These are phyloP conservation scores for Semibalanus balanoides DNA, from an alignment of 1,140 invertebrate genomes.

Conservation along the genomic window DNA sequence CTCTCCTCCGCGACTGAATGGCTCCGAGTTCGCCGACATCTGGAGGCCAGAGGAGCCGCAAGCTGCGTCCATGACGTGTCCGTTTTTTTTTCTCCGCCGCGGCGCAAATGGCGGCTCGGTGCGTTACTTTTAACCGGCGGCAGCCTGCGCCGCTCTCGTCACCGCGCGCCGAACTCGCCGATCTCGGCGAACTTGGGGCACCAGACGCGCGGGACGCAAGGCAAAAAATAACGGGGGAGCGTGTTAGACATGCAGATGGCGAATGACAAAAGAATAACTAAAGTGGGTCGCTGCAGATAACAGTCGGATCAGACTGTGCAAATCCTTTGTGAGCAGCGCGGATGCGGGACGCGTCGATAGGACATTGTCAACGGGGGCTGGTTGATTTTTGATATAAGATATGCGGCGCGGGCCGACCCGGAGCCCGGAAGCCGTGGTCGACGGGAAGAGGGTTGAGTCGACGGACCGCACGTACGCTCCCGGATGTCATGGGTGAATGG, in stretches of 20 bases:
- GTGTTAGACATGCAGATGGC: neutral
- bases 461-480: too few relatives aligned
- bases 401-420: too few relatives aligned
- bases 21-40: neutral
- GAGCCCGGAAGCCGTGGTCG: too few relatives aligned
- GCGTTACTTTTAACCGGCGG: too few relatives aligned
- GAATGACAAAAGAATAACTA: neutral
- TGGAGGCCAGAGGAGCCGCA: neutral
- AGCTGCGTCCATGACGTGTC: neutral
- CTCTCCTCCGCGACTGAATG: neutral
- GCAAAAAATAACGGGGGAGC: neutral
- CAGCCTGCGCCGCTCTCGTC: too few relatives aligned
- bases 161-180: too few relatives aligned
- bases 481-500: too few relatives aligned
- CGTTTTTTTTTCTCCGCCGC: neutral
- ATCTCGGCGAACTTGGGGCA: too few relatives aligned
- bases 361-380: too few relatives aligned
- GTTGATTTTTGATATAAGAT: too few relatives aligned
- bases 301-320: neutral
- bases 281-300: neutral
- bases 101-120: neutral
- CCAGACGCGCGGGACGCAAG: too few relatives aligned
- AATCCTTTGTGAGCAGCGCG: neutral
- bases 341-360: neutral
- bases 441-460: too few relatives aligned